Conservation (phyloP, 35 echinoderm and acorn worm species). For the Apostichopus californicus region DNA sequence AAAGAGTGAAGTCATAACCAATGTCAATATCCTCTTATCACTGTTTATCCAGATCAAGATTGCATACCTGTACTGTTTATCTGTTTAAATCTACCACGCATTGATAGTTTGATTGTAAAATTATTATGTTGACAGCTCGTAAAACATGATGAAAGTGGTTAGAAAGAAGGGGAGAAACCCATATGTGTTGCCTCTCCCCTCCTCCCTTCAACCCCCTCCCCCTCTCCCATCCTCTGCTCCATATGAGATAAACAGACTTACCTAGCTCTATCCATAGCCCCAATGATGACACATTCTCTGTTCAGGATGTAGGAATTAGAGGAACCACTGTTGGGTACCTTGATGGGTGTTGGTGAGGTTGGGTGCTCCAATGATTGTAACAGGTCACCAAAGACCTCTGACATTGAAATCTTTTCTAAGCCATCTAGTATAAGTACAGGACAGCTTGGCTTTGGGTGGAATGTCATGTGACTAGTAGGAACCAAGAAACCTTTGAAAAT, state of each 20-base stretch:
- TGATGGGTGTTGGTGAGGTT: conserved; percentile 52
- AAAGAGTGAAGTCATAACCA: no score
- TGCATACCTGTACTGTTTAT: no score
- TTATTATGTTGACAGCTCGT: not conserved
- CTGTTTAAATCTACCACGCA: no score
- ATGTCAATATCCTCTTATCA: no score
- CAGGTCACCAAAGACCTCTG: conserved; percentile 82
- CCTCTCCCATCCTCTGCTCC: not conserved
- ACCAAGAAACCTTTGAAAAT: conserved; percentile 59
- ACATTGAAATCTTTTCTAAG: conserved; percentile 66
- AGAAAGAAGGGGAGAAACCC: not conserved
- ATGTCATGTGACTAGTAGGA: conserved; percentile 34
- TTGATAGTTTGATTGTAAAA: no score
- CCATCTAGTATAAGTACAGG: conserved; percentile 86
- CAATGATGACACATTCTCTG: conserved; percentile 76
- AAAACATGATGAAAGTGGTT: no score
- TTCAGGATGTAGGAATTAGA: conserved; percentile 63
- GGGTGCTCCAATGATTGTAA: conserved; percentile 70
- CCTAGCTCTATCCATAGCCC: conserved; percentile 78
- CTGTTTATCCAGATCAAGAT: no score
- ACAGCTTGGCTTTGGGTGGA: conserved; percentile 27
- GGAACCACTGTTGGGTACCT: conserved; percentile 53
- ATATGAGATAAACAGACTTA: not conserved
- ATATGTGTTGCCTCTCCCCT: not conserved
- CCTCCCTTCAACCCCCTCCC: not conserved